A percentile compares a stretch with the other conserved stretches of the same genome.
Conservation (phyloP, 2,888 invertebrate species). For the Cheilosia vulpina region DNA sequence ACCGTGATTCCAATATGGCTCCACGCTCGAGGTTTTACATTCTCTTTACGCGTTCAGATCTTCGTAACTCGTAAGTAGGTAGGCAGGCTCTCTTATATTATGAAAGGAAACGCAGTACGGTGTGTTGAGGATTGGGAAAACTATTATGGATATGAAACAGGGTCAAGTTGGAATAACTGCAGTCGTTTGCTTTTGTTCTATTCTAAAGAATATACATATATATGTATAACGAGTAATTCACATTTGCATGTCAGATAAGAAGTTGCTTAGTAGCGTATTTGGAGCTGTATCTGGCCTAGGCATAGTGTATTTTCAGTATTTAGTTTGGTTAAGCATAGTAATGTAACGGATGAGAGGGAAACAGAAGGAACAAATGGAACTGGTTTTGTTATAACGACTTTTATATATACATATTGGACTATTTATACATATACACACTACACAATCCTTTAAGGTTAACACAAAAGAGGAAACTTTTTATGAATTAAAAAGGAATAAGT, state of each 20-base stretch:
- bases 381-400: no score
- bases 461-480: no score
- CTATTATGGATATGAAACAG: slow-evolving; percentile 54
- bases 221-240: slow-evolving; percentile 62
- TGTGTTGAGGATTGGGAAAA: slow-evolving; percentile 18
- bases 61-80: slow-evolving; percentile 47
- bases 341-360: neutral
- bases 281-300: no score
- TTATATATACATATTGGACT: no score
- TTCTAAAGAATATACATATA: slow-evolving; percentile 36
- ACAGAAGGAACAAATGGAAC: no score
- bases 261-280: neutral
- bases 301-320: neutral
- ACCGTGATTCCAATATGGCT: slow-evolving; percentile 52
- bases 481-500: no score
- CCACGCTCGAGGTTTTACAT: slow-evolving; percentile 37
- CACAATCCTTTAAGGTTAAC: no score
- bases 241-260: slow-evolving; percentile 30
- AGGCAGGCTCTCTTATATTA: slow-evolving; percentile 4
- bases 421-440: no score
- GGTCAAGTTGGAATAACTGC: slow-evolving; percentile 73
- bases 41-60: slow-evolving; percentile 49
- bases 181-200: slow-evolving; percentile 53
- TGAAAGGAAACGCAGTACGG: slow-evolving; percentile 34
- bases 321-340: no score